phyloP scores from a whole-genome alignment of 2,113 vertebrate species.

The Eurystomus gularis region DNA sequence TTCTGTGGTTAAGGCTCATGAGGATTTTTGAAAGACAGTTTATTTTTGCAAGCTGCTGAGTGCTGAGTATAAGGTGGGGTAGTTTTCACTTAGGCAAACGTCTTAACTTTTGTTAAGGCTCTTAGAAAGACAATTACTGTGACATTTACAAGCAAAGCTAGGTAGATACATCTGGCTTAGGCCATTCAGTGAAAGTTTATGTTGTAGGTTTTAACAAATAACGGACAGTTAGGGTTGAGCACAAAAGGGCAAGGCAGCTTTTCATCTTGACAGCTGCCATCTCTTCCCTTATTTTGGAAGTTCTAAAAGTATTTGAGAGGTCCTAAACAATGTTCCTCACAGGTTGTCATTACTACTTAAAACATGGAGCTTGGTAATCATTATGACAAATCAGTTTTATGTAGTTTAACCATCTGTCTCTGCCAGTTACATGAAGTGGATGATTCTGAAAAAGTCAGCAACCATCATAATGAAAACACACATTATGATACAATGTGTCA shows the following conservation, averaged over 20 bases:
- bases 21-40: constrained; percentile 42
- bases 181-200: neutral
- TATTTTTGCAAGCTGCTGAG: constrained; percentile 51
- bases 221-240: neutral
- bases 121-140: neutral
- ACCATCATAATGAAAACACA: constrained; percentile 6
- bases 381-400: constrained; percentile 14
- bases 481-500: neutral
- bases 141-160: neutral
- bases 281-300: neutral
- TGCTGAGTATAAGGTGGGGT: neutral
- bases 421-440: neutral
- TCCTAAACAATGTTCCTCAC: neutral
- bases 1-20: neutral
- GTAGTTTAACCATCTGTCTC: neutral
- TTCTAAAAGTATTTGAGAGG: neutral
- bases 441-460: constrained; percentile 34
- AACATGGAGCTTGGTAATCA: neutral
- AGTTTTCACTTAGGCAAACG: constrained; percentile 26
- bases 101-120: constrained; percentile 8
- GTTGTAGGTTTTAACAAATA: neutral
- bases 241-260: neutral
- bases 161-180: neutral
- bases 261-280: neutral
- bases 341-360: neutral